These are phyloP conservation scores for Conops quadrifasciatus DNA, from an alignment of 2,888 invertebrate species.

Conservation along the genomic window DNA sequence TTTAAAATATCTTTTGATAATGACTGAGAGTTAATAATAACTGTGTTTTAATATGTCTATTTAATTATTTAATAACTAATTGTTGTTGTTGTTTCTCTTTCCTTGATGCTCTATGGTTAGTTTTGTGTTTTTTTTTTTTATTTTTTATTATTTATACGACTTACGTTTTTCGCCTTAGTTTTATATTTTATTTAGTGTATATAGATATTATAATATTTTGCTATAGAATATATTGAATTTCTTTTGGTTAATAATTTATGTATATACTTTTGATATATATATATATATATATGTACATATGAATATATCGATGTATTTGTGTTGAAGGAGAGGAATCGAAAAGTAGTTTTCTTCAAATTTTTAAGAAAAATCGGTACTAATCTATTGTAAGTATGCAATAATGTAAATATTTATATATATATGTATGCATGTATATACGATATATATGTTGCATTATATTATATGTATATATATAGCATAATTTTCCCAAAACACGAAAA, in stretches of 20 bases:
- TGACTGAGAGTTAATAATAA: conserved; percentile 6
- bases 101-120: conserved; percentile 28
- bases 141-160: conserved; percentile 39
- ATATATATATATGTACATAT: conserved; percentile 44
- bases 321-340: too few relatives aligned
- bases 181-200: background rate
- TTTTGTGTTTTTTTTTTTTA: conserved; percentile 26
- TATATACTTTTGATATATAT: conserved; percentile 42
- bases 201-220: conserved; percentile 26
- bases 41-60: conserved; percentile 32
- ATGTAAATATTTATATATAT: conserved; percentile 19
- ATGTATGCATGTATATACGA: conserved; percentile 8
- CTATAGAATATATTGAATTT: conserved; percentile 22
- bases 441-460: background rate
- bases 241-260: conserved; percentile 40
- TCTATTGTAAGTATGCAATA: background rate
- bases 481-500: too few relatives aligned
- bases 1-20: background rate
- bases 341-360: too few relatives aligned
- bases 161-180: conserved; percentile 40
- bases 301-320: conserved; percentile 35
- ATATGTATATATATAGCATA: too few relatives aligned
- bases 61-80: conserved; percentile 8
- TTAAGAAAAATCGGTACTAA: too few relatives aligned
- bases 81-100: background rate